These are phyloP conservation scores for Apamea sordens DNA, from an alignment of 2,888 invertebrate genomes.

Conservation along the genomic window DNA sequence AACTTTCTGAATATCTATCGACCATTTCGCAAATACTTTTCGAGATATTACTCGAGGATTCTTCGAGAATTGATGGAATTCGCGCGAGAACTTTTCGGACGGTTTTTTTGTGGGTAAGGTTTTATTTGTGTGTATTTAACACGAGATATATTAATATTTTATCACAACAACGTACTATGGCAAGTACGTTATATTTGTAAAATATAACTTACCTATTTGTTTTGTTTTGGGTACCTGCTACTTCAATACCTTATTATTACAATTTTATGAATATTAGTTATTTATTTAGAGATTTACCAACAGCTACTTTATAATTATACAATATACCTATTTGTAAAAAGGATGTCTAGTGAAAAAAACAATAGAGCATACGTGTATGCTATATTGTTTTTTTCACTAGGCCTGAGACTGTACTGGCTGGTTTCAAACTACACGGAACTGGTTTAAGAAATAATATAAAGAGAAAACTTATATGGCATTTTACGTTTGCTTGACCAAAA, in stretches of 20 bases:
- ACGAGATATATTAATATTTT: background rate
- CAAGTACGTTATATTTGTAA: background rate
- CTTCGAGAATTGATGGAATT: conserved; percentile 60
- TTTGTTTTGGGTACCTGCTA: background rate
- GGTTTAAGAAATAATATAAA: too few species aligned
- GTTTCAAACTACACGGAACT: background rate
- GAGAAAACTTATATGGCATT: background rate
- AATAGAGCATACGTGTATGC: background rate
- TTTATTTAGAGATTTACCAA: too few species aligned
- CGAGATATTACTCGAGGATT: conserved; percentile 60
- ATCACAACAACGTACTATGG: too few species aligned
- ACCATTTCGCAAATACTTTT: conserved; percentile 67
- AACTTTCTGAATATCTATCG: conserved; percentile 71
- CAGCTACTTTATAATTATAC: too few species aligned
- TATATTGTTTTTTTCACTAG: too few species aligned
- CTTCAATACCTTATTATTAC: background rate
- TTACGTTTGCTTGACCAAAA: background rate
- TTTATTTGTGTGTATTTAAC: background rate
- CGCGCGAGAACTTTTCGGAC: conserved; percentile 37
- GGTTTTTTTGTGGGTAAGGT: conserved; percentile 7
- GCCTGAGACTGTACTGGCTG: too few species aligned
- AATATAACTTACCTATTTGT: too few species aligned
- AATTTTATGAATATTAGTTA: background rate
- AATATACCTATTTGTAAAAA: too few species aligned
- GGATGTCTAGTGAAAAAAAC: background rate